phyloP scores from a whole-genome alignment of 2,888 invertebrate species.

The Darwinula stevensoni region DNA sequence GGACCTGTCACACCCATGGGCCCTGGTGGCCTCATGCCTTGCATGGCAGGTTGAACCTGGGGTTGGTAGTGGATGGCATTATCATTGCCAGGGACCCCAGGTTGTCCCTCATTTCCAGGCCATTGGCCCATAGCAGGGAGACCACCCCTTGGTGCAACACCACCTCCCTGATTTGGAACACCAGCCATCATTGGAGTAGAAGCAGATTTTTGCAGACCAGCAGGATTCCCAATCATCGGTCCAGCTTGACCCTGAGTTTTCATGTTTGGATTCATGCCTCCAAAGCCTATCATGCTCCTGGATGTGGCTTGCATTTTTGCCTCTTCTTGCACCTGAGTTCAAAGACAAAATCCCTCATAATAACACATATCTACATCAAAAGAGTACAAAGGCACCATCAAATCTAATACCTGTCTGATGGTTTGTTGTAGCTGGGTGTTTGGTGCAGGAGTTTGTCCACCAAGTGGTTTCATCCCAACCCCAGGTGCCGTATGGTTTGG shows the following conservation, averaged over 20 bases:
- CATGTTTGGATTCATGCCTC: not conserved
- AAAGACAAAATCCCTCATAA: not conserved
- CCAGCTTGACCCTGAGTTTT: not conserved
- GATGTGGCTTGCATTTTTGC: constrained; percentile 1
- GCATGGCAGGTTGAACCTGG: too few relatives aligned
- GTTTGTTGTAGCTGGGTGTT: constrained; percentile 43
- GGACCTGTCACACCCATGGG: constrained; percentile 3
- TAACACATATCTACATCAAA: too few relatives aligned
- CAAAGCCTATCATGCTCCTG: not conserved
- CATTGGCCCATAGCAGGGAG: constrained; percentile 21
- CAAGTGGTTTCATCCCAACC: constrained; percentile 31
- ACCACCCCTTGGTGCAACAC: constrained; percentile 4
- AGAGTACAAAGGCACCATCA: too few relatives aligned
- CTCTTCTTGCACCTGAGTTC: constrained; percentile 4
- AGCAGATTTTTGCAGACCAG: not conserved
- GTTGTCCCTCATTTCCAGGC: constrained; percentile 9
- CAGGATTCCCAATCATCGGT: not conserved
- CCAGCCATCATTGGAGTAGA: not conserved
- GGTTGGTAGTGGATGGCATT: too few relatives aligned
- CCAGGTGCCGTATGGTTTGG: constrained; percentile 16
- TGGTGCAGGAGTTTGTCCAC: constrained; percentile 36
- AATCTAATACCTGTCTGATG: constrained; percentile 29
- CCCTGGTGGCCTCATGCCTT: too few relatives aligned
- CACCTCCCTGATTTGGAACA: constrained; percentile 5
- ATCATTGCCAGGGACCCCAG: constrained; percentile 7